These are phyloP conservation scores for Cantharis rustica DNA, from an alignment of 2,888 invertebrate species.

Conservation along the genomic window DNA sequence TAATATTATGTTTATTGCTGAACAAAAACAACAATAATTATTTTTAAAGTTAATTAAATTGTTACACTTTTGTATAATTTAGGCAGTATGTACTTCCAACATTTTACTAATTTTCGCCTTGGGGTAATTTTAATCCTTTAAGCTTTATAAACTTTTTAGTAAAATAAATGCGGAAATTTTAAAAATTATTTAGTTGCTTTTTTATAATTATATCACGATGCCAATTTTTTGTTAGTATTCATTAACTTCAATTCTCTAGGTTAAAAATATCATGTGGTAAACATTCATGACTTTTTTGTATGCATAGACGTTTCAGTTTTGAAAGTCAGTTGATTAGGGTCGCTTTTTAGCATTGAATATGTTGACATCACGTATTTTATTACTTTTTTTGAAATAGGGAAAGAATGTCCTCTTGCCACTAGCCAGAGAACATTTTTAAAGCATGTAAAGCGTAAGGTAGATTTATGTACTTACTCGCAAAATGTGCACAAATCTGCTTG, in stretches of 20 bases:
- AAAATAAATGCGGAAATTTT: not conserved
- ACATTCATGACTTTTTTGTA: not conserved
- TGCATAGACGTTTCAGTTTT: not conserved
- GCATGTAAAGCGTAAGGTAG: not conserved
- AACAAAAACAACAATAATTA: no score
- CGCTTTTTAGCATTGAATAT: not conserved
- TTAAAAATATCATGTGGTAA: not conserved
- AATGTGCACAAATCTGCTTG: not conserved
- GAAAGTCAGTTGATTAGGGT: not conserved
- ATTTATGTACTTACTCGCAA: not conserved
- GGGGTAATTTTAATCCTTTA: not conserved
- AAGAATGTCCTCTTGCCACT: not conserved
- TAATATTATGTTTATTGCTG: no score
- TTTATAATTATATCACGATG: not conserved
- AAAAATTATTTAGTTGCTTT: not conserved
- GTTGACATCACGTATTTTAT: not conserved
- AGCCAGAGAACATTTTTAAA: not conserved
- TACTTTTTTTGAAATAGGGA: not conserved
- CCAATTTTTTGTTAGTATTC: not conserved
- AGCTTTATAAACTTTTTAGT: not conserved
- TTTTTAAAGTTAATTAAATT: no score
- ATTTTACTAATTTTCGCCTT: not conserved
- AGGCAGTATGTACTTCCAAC: no score
- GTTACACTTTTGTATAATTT: no score
- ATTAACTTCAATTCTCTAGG: not conserved